Evolutionary conservation across 2,888 invertebrate species (phyloP), one percentile per base, ranked within the genome.

Genomic region (Gari tellinella): DNA sequence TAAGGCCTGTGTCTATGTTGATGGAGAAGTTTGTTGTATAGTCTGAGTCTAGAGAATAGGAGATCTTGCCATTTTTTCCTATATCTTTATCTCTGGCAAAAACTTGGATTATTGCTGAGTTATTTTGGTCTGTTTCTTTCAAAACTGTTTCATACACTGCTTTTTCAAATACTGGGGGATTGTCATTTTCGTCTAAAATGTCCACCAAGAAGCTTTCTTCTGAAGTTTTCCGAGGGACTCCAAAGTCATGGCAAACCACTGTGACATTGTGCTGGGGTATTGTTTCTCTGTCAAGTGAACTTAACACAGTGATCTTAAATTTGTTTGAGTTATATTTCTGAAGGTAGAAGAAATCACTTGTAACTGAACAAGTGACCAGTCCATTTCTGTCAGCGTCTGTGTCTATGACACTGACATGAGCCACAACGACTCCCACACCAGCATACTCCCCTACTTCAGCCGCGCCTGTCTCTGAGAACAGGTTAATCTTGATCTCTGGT

Each of bases 141-240:
- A 88, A 56, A 7, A 60, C 72, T 2, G 84, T 73, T 17, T 78
- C 60, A 67, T 87, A 87, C 5, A 62, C 56, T 45, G 53, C 51
- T 0, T 94, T 92, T 15, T 61, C 52, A 89, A 98, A 98, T 86
- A 93, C 94, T 0, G 98, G 98, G 0, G 96, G 93, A 92, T 98
- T 97, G 88, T 98, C 98, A 88, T 98, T 98, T 1, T 97, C 94
- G 89, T 98, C 98, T 52, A 94, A 92, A 0, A 98, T 95, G 15
- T 67, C 64, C 0, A 87, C 85, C 25, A 69, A 72, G 62, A 86
- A 86, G 31, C 64, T 57, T 15, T 72, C 57, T 4, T 70, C 52
- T 0, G 82, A 61, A 21, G 53, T 76, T 37, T 81, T 56, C 15
- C 68, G 57, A 26, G 83, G 83, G 8, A 76, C 70, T 10, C 86